Base-by-base conservation (phyloP, 2,113 vertebrate genomes). In the Alligator mississippiensis region DNA sequence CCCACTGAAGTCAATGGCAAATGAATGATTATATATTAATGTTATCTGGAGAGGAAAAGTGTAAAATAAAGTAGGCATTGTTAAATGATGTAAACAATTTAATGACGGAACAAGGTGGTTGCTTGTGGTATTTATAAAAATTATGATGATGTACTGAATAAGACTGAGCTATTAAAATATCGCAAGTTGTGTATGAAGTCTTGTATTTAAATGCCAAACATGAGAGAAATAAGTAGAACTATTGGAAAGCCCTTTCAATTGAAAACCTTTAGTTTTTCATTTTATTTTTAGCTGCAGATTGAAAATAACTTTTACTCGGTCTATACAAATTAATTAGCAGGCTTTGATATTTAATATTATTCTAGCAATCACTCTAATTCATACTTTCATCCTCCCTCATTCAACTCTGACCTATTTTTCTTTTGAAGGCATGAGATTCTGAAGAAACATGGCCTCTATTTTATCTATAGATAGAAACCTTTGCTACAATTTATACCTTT, bases 181-280 rank as follows among this genome's bases (percentile, higher is more conserved):
- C 47, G 9, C 38, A 57, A 82, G 14, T 1, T 22, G 30, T 6
- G 5, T 47, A 74, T 38, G 27, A 19, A 5, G 1, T 62, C 18
- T 30, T 30, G 1, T 2, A 5, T 19, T 85, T 62, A 13, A 2
- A 21, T 5, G 2, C 4, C 86, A n/a, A 55, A 68, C 2, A 63
- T 0, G 0, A 3, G 58, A 58, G n/a, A 84, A 21, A 61, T 11
- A 15, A 0, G 13, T 47, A 60, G 77, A 75, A 3, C 9, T 13
- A 66, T 0, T 80, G 27, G 72, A 88, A 87, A 87, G 85, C 54
- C 7, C 34, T 19, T 70, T 9, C 12, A 77, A 60, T 84, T 30
- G 88, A 10, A 1, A 61, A 11, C 3, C 64, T 4, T 38, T 9
- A 30, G 4, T 18, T 2, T 10, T 14, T n/a, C 55, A 54, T 58